Evolutionary conservation across 2,797 vertebrate species (phyloP).

Genomic region (Xiphophorus birchmanni): DNA sequence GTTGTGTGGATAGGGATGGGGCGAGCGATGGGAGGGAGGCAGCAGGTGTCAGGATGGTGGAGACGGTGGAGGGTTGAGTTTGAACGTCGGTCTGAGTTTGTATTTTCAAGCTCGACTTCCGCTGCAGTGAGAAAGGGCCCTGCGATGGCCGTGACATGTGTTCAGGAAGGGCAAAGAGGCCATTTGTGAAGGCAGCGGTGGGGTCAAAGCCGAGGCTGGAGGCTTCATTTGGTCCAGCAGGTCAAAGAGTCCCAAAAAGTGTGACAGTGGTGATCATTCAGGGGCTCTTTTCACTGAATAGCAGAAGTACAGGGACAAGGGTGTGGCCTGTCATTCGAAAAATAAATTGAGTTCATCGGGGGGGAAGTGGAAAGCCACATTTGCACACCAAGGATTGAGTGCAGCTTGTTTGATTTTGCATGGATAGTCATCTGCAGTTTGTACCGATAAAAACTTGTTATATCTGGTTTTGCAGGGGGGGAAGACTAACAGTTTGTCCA

Average conservation of each 20-base stretch:
- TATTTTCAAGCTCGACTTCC: constrained; percentile 68
- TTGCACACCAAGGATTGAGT: constrained; percentile 20
- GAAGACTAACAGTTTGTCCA: constrained; percentile 35
- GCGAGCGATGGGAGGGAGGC: background rate
- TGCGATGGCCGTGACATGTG: constrained; percentile 50
- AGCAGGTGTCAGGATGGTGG: constrained; percentile 63
- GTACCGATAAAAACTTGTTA: background rate
- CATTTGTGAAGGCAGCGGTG: background rate
- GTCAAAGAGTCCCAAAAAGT: constrained; percentile 9
- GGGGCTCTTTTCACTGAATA: constrained; percentile 35
- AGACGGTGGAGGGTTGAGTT: constrained; percentile 33
- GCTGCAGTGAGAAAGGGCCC: constrained; percentile 46
- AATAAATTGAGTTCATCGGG: constrained; percentile 46
- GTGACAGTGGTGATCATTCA: constrained; percentile 28
- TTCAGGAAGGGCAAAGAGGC: constrained; percentile 10
- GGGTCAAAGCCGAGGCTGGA: constrained; percentile 7
- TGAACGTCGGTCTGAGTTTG: constrained; percentile 31
- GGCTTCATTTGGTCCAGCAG: constrained; percentile 3
- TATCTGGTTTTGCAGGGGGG: constrained; percentile 51
- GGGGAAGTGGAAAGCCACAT: constrained; percentile 59
- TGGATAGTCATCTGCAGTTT: background rate
- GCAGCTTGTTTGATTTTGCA: constrained; percentile 26
- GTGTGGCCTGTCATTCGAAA: constrained; percentile 72
- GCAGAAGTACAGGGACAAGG: constrained; percentile 63
- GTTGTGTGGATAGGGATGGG: constrained; percentile 7